phyloP scores from a whole-genome alignment of 2,113 vertebrate genomes.

The Rhea americana region DNA sequence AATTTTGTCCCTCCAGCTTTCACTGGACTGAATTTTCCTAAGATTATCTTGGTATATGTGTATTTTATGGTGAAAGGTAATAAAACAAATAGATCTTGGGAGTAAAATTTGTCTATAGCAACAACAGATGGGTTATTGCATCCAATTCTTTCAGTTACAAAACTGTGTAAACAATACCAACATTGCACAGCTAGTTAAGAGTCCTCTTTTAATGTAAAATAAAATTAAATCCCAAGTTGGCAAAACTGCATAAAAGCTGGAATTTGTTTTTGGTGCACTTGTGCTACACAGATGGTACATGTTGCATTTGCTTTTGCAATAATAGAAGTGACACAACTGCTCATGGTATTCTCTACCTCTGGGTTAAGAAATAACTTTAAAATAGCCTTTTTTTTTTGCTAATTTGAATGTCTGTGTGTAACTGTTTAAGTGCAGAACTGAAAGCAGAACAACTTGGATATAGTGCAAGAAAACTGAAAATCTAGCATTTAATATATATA shows the following conservation, averaged over 20 bases:
- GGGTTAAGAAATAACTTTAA: conserved; percentile 41
- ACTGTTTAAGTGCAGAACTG: not conserved
- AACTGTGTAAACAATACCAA: not conserved
- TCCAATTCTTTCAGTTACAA: not conserved
- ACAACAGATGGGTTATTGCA: not conserved
- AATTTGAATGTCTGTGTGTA: not conserved
- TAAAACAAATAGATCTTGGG: not conserved
- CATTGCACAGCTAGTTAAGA: not conserved
- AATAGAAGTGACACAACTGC: not conserved
- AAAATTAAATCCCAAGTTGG: not conserved
- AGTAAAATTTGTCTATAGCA: not conserved
- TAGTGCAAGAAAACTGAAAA: not conserved
- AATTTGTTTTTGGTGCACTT: not conserved
- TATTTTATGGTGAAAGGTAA: not conserved
- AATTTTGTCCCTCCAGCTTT: not conserved
- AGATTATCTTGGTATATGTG: not conserved
- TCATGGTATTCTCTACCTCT: conserved; percentile 20
- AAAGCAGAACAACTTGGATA: not conserved
- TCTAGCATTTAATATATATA: not conserved
- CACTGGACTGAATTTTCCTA: not conserved
- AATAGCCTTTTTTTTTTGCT: not conserved
- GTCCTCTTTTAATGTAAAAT: not conserved
- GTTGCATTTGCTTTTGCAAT: conserved; percentile 30
- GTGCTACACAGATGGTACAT: not conserved
- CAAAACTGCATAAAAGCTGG: not conserved